Base-by-base conservation (phyloP, 2,888 invertebrate genomes). In the Lydus trimaculatus region DNA sequence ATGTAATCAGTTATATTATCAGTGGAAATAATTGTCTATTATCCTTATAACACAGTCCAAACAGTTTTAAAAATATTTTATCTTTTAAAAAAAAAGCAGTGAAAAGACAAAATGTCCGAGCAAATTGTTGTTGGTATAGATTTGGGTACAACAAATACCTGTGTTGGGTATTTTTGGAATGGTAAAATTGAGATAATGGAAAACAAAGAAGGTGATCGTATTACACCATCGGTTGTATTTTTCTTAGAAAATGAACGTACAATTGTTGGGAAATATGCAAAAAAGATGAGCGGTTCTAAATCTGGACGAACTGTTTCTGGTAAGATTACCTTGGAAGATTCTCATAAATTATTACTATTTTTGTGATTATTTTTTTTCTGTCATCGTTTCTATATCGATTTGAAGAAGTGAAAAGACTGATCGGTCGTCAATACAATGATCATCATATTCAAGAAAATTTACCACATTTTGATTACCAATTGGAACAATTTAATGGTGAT, bases 121-220 rank as follows among this genome's bases (percentile, higher is more conserved):
- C 2, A 9, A 23, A 23, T 52, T 23, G 60, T 61, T 15, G 20
- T 67, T 33, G 67, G 67, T 17, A 67, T 67, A 1, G 67, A 67
- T 33, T 48, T 67, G 17, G 67, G 67, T 23, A 67, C 67, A 2
- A 67, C 67, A 52, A 67, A 67, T 31, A 56, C 67, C 0, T 64
- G 64, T 56, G 67, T 59, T 8, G 52, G 61, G 0, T 64, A 58
- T 15, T 64, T 58, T 43, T 28, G 31, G 13, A 61, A 67, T 31
- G 61, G 39, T 7, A 59, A 31, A 31, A 20, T 64, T 9, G n/a
- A 17, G 61, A 39, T 64, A n/a, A 9, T 64, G 20, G 58, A 64
- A 58, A 67, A 67, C n/a, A 36, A 31, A 52, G 64, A 64, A 15
- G 7, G 15, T 13, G 61, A 31, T 11, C 23, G 64, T 61, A 36